A percentile compares a stretch with the other conserved stretches of the same genome.
Conservation (phyloP, 2,888 invertebrate species). For the Amphipyra berbera region DNA sequence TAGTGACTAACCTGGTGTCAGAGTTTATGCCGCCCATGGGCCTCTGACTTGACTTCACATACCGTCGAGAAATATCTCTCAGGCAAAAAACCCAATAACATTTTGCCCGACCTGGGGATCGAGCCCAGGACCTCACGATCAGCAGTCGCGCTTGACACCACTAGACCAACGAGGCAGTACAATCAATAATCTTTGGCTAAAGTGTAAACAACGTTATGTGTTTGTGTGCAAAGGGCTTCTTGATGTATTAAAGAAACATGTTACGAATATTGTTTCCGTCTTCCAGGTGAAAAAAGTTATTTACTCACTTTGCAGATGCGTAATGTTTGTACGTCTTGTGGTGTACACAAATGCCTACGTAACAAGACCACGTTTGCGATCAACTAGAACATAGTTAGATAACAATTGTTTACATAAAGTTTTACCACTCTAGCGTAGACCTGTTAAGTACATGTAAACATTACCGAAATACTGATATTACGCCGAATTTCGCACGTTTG, state of each 20-base stretch:
- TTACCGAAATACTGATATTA: conserved; percentile 12
- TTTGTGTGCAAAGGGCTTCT: too few species aligned
- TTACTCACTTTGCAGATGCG: conserved; percentile 19
- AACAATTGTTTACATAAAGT: conserved; percentile 41
- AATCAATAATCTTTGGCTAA: too few species aligned
- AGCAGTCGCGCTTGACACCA: too few species aligned
- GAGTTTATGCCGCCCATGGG: too few species aligned
- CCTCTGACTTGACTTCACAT: too few species aligned
- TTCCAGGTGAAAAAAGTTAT: conserved; percentile 1
- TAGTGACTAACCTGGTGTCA: too few species aligned
- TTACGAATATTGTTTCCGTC: neutral
- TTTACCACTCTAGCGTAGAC: conserved; percentile 32
- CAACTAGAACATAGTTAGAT: conserved; percentile 47
- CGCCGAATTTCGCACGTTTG: conserved; percentile 1
- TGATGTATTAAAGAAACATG: neutral
- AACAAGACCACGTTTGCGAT: conserved; percentile 28
- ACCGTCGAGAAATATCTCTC: too few species aligned
- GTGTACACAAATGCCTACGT: conserved; percentile 30
- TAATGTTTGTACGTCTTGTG: conserved; percentile 15
- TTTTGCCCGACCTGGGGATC: too few species aligned
- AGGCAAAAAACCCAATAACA: too few species aligned
- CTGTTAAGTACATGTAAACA: conserved; percentile 30
- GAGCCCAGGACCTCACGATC: too few species aligned
- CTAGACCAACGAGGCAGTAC: too few species aligned
- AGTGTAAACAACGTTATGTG: too few species aligned